Base-by-base conservation (phyloP, 2,113 vertebrate genomes). In the Oryzias melastigma region DNA sequence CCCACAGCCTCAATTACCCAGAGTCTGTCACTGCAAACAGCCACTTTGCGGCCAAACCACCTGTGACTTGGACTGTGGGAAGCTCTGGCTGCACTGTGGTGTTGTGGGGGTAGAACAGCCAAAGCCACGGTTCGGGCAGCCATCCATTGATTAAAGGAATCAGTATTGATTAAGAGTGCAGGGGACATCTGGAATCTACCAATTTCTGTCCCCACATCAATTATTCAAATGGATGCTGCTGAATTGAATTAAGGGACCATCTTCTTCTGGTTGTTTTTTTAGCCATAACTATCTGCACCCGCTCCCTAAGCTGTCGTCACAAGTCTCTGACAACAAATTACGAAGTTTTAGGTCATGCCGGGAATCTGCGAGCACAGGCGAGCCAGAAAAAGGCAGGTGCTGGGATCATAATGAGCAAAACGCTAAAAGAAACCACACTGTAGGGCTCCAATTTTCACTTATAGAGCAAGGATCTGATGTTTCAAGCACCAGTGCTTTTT, bases 81-180 rank as follows among this genome's bases (percentile, higher is more conserved):
- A 68, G 78, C 73, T 68, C 59, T 71, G 74, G 75, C 71, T 77
- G 27, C 15, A 15, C 15, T 45, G 0, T 15, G 47, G 51, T 48
- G 46, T 47, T 66, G 67, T 24, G 42, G 45, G 52, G 57, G 70
- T 59, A 50, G 65, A 71, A 65, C 44, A 78, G 83, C 71, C 76
- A 62, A 72, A 64, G 70, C 79, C 66, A 76, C 51, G 25, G 60
- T 73, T 76, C 59, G 41, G 70, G 73, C 62, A 71, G 63, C 78
- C 80, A 84, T 62, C 85, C 78, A 83, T 86, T 86, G 86, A 88
- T 89, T 87, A 87, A 86, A 77, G 75, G 81, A 85, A 88, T 87
- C 85, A 85, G 80, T 85, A 89, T 88, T 86, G 86, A 86, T 87
- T 87, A 88, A 83, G 68, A 73, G 78, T 80, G 80, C 88, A 78